Conservation (phyloP, 2,797 vertebrate species). For the Onychomys leucogaster region DNA sequence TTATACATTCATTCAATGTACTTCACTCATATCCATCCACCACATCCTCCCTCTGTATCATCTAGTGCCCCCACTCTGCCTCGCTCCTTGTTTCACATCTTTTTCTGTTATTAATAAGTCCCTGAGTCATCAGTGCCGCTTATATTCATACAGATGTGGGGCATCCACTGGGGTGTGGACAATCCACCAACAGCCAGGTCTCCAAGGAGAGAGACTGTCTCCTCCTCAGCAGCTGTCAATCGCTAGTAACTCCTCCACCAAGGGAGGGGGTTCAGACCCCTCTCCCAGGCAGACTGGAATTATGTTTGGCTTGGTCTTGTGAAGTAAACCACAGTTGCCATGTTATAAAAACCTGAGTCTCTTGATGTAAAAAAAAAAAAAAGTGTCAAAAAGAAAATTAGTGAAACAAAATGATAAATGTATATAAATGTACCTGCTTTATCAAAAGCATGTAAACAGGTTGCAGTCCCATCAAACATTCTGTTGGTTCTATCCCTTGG, state of each 20-base stretch:
- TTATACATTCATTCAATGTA: neutral
- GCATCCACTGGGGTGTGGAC: neutral
- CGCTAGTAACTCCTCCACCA: neutral
- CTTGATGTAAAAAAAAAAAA: slow-evolving; percentile 23
- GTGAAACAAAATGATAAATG: slow-evolving; percentile 30
- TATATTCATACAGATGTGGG: neutral
- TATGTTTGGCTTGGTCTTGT: neutral
- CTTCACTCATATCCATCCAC: neutral
- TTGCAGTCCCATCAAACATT: neutral
- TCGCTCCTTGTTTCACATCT: neutral
- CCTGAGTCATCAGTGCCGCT: neutral
- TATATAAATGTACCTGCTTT: neutral
- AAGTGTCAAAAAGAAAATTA: slow-evolving; percentile 8
- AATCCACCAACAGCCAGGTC: neutral
- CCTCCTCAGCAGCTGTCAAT: neutral
- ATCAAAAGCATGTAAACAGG: slow-evolving; percentile 20
- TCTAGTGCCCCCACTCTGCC: neutral
- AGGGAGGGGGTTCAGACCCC: too few species aligned
- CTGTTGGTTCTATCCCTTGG: neutral
- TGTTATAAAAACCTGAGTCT: neutral
- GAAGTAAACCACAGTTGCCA: neutral
- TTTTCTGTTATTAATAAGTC: neutral
- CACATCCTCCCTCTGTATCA: neutral
- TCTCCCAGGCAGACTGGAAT: neutral
- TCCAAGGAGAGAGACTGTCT: neutral